A percentile compares a stretch with the other conserved stretches of the same genome.
Conservation (phyloP, 1,140 invertebrate genomes). For the Aphelenchoides avenae region DNA sequence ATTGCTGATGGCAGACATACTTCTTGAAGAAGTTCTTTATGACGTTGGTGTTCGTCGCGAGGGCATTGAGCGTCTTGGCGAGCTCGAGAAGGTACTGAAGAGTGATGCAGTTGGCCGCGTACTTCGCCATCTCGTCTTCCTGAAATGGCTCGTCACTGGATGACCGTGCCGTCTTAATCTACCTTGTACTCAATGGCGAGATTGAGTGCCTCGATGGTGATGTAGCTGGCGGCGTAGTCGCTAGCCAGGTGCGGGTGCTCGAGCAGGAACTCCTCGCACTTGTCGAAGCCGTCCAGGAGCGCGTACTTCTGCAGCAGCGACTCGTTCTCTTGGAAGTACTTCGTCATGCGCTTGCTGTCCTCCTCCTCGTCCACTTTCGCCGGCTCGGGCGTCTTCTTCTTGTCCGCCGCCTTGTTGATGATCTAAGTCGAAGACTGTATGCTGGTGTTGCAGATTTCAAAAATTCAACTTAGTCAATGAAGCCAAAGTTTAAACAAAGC, state of each 20-base stretch:
- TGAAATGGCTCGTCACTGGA: too few species aligned
- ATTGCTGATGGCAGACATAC: constrained; percentile 59
- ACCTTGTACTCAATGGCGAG: constrained; percentile 88
- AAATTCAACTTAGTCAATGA: too few species aligned
- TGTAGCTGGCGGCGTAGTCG: constrained; percentile 89
- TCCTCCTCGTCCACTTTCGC: constrained; percentile 65
- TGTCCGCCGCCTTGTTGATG: constrained; percentile 76
- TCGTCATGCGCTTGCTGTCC: constrained; percentile 69
- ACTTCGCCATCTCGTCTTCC: constrained; percentile 85
- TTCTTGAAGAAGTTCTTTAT: constrained; percentile 89
- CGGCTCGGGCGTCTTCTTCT: constrained; percentile 59
- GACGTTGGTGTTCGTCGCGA: constrained; percentile 75
- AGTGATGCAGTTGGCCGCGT: constrained; percentile 94
- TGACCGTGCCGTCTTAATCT: too few species aligned
- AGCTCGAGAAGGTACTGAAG: constrained; percentile 98
- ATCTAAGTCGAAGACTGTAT: too few species aligned
- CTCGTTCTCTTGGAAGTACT: constrained; percentile 87
- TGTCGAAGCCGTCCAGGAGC: constrained; percentile 84
- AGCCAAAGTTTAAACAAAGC: too few species aligned
- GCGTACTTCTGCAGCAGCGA: constrained; percentile 84
- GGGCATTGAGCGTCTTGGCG: constrained; percentile 84
- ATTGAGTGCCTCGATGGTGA: constrained; percentile 98
- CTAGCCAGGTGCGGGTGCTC: constrained; percentile 74
- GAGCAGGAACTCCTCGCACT: constrained; percentile 74
- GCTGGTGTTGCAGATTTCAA: too few species aligned